Evolutionary conservation across 2,888 invertebrate species (phyloP), one percentile per base, ranked within the genome.

Genomic region (Julus scandinavius): DNA sequence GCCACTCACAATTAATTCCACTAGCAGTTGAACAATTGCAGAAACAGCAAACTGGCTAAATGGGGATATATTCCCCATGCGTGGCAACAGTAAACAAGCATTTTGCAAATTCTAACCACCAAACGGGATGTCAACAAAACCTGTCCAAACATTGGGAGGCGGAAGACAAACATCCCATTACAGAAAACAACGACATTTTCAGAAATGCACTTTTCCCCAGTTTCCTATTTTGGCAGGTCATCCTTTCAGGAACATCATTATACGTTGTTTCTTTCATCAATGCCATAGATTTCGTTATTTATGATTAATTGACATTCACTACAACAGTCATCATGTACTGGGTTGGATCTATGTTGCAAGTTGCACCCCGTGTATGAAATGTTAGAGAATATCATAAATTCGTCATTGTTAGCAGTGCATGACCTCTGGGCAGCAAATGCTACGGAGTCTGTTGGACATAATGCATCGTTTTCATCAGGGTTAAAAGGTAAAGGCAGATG

Each of bases 101-200:
- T 72, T 72, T 72, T 72, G 72, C 72, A 72, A 72, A 72, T 72
- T 20, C 7, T 7, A 72, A 72, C 72, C 72, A 29, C 72, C 20
- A 72, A 72, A 72, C 72, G 72, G 72, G 72, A 72, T 72, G 72
- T 72, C 72, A 72, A 72, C 72, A 72, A 72, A 72, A 72, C 72
- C 72, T 72, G 29, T 72, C 72, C 72, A 72, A 72, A 72, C 72
- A 72, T 72, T 29, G 7, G 72, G 2, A 29, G 72, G 72, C 72
- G 72, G 72, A 72, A 72, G 72, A 9, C 72, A 72, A 72, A 72
- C 72, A 6, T 72, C 72, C 72, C 72, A 72, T 72, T 29, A 45
- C 45, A 29, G 9, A 72, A 72, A 29, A 72, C 72, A 72, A 72
- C 20, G 72, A 11, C 72, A 72, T 72, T 72, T 20, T 9, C 29